Conservation (phyloP, 1,140 invertebrate genomes). For the Cydia amplana region DNA sequence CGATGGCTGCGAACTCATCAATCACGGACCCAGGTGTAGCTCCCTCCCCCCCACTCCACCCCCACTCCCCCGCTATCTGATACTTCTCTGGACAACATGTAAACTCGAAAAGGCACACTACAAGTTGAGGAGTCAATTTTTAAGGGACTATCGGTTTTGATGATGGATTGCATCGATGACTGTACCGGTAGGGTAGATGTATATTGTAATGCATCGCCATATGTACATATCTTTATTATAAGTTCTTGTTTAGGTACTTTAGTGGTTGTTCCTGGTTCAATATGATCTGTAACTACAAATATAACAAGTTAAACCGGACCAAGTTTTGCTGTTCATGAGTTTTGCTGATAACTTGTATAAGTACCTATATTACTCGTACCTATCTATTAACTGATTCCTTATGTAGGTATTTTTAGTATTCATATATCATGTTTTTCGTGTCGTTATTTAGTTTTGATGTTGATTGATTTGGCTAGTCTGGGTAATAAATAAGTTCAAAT, state of each 20-base stretch:
- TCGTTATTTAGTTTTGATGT: too few species aligned
- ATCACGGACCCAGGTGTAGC: slow-evolving; percentile 65
- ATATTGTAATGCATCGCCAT: not conserved
- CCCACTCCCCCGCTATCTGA: slow-evolving; percentile 38
- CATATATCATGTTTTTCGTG: too few species aligned
- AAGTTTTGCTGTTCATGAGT: too few species aligned
- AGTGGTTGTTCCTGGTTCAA: not conserved
- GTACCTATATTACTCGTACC: too few species aligned
- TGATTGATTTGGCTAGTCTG: too few species aligned
- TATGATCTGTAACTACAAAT: too few species aligned
- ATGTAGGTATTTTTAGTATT: too few species aligned
- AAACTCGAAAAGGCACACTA: slow-evolving; percentile 45
- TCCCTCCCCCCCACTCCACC: not conserved
- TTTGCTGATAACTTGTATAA: too few species aligned
- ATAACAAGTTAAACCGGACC: too few species aligned
- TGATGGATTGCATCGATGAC: slow-evolving; percentile 1
- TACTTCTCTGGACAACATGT: slow-evolving; percentile 41
- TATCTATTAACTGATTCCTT: too few species aligned
- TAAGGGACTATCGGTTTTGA: slow-evolving; percentile 11
- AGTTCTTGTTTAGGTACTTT: not conserved
- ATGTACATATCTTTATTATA: not conserved
- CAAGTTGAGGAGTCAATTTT: not conserved
- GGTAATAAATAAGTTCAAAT: too few species aligned
- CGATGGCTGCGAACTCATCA: slow-evolving; percentile 61
- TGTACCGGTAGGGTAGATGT: not conserved